Percentiles rank a stretch among this genome's conserved stretches.
Evolutionary conservation across 2,888 invertebrate genomes (phyloP).

Genomic region (Balanococcus diminutus): DNA sequence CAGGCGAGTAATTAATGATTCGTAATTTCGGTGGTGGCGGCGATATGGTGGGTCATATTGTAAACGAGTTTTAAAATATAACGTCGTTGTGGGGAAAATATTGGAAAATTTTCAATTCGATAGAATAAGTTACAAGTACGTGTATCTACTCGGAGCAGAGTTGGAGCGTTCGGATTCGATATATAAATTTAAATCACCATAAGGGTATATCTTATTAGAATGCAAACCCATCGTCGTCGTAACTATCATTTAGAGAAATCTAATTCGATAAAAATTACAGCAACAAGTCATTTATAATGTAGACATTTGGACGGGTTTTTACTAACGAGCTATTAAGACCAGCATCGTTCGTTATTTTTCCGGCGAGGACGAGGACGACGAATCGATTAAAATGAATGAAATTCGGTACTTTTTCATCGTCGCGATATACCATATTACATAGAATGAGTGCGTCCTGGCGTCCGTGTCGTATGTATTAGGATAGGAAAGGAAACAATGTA

Average conservation of each 20-base stretch:
- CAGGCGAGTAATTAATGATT: neutral
- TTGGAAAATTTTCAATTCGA: neutral
- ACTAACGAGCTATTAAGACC: slow-evolving; percentile 23
- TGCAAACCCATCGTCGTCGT: neutral
- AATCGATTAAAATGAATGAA: slow-evolving; percentile 28
- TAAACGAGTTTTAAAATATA: slow-evolving; percentile 14
- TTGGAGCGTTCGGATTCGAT: neutral
- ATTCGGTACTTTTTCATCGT: slow-evolving; percentile 15
- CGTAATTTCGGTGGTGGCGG: neutral
- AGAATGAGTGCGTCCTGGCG: neutral
- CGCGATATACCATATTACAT: too few relatives aligned
- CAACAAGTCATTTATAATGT: slow-evolving; percentile 34
- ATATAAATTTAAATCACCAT: neutral
- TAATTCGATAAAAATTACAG: slow-evolving; percentile 42
- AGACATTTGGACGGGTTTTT: slow-evolving; percentile 10
- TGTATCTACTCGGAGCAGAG: neutral
- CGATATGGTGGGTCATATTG: neutral
- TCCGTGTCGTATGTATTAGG: neutral
- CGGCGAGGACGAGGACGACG: neutral
- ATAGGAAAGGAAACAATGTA: neutral
- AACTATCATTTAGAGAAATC: slow-evolving; percentile 23
- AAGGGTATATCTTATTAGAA: slow-evolving; percentile 16
- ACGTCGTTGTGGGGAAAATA: neutral
- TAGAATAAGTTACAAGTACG: neutral
- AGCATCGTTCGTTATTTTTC: slow-evolving; percentile 31